Evolutionary conservation across 2,113 vertebrate species (phyloP).

Genomic region (Psettodes erumei): DNA sequence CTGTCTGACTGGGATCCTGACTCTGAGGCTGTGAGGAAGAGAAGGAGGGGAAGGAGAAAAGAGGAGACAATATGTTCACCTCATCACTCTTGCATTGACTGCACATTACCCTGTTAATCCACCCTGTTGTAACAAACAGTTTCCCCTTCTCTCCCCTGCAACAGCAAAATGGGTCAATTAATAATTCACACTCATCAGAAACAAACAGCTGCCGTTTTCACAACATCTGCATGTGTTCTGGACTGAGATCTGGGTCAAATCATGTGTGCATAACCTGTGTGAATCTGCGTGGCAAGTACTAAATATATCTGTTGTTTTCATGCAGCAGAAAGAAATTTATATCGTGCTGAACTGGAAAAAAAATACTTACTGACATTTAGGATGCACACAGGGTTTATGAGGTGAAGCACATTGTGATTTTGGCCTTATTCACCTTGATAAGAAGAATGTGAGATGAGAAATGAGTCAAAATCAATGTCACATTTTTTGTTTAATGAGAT

Average conservation of each 20-base stretch:
- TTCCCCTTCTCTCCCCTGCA: neutral
- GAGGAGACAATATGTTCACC: neutral
- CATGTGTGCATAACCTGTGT: constrained; percentile 6
- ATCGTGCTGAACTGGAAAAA: no score
- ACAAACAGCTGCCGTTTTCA: constrained; percentile 34
- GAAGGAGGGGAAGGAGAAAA: neutral
- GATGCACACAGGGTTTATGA: neutral
- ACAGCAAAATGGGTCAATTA: constrained; percentile 21
- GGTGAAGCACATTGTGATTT: neutral
- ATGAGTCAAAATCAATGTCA: neutral
- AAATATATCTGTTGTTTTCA: neutral
- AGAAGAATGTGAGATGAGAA: neutral
- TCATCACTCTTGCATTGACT: constrained; percentile 23
- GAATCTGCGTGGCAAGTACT: neutral
- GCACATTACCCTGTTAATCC: constrained; percentile 21
- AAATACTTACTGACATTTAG: no score
- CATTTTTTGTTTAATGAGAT: neutral
- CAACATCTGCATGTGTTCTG: constrained; percentile 27
- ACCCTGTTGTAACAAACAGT: constrained; percentile 11
- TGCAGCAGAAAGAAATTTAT: neutral
- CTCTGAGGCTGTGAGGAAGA: constrained; percentile 51
- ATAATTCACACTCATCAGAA: constrained; percentile 36
- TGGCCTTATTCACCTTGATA: neutral
- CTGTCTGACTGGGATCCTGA: constrained; percentile 42
- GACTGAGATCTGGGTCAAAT: constrained; percentile 7